These are phyloP conservation scores for Eunapius fragilis DNA, from an alignment of 37 sponge, comb jelly and placozoan species.

Conservation along the genomic window DNA sequence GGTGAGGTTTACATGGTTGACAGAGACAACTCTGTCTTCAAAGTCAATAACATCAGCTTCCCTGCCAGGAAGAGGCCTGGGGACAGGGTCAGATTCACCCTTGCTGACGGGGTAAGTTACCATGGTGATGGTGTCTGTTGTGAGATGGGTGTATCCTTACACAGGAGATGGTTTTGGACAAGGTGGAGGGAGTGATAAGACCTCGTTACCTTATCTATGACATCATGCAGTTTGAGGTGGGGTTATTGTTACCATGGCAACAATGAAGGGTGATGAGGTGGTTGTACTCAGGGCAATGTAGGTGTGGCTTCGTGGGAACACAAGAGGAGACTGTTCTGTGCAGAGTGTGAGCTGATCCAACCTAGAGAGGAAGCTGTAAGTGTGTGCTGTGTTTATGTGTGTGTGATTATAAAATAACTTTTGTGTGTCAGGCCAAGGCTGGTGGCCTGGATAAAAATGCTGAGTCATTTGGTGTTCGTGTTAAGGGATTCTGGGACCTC, in stretches of 20 bases:
- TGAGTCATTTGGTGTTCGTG: conserved; percentile 89
- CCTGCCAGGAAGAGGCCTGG: conserved; percentile 42
- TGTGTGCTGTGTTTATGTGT: neutral
- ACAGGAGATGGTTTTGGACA: conserved; percentile 92
- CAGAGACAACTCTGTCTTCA: conserved; percentile 86
- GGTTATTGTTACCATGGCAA: neutral
- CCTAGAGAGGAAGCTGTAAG: conserved; percentile 88
- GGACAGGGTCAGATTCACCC: conserved; percentile 69
- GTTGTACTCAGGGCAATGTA: conserved; percentile 26
- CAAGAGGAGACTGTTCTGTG: conserved; percentile 57
- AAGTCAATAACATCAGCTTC: conserved; percentile 61
- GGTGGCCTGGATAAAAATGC: conserved; percentile 58
- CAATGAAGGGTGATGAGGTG: neutral
- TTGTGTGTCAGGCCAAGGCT: conserved; percentile 35
- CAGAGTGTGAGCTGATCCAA: conserved; percentile 77
- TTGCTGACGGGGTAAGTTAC: conserved; percentile 85
- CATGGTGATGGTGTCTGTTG: neutral
- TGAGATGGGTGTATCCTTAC: neutral
- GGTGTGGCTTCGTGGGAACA: conserved; percentile 74
- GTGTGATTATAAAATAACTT: neutral
- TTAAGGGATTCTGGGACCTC: conserved; percentile 88
- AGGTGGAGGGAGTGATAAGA: conserved; percentile 43
- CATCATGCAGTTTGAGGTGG: conserved; percentile 85
- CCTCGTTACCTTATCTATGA: conserved; percentile 93
- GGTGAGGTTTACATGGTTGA: conserved; percentile 87